phyloP scores from a whole-genome alignment of 1,140 invertebrate species.

The Chelonus insularis region DNA sequence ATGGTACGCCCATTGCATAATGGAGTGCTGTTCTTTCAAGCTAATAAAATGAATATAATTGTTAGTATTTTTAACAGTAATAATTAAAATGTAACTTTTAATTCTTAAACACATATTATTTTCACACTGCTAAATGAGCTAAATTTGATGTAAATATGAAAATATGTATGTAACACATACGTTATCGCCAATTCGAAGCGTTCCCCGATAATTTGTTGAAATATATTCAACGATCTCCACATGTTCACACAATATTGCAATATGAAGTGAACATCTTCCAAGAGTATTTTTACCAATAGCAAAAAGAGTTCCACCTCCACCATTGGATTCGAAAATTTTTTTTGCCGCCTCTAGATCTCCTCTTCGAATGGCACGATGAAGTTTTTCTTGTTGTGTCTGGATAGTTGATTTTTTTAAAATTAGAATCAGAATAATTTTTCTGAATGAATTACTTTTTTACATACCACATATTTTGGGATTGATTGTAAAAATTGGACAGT shows the following conservation, averaged over 20 bases:
- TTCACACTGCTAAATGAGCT: too few relatives aligned
- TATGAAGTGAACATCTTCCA: constrained; percentile 74
- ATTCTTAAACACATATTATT: too few relatives aligned
- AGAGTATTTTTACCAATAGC: constrained; percentile 75
- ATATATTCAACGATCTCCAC: constrained; percentile 76
- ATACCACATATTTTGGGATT: too few relatives aligned
- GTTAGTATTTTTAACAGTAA: too few relatives aligned
- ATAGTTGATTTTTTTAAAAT: too few relatives aligned
- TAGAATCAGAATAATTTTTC: too few relatives aligned
- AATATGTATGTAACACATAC: constrained; percentile 71
- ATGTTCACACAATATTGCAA: constrained; percentile 80
- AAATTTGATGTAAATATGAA: too few relatives aligned
- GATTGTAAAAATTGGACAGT: constrained; percentile 69
- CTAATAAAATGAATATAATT: constrained; percentile 58
- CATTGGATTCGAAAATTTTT: constrained; percentile 62
- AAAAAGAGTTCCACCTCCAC: constrained; percentile 68
- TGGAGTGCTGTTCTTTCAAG: constrained; percentile 83
- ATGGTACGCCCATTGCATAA: constrained; percentile 86
- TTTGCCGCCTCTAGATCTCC: constrained; percentile 67
- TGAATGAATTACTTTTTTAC: too few relatives aligned
- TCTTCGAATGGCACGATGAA: constrained; percentile 74
- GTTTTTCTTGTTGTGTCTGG: constrained; percentile 72
- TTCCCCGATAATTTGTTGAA: constrained; percentile 71
- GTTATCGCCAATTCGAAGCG: constrained; percentile 79
- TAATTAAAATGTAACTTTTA: constrained; percentile 11